Evolutionary conservation across 2,797 vertebrate species (phyloP), one percentile per base, ranked within the genome.

Genomic region (Fratercula arctica): DNA sequence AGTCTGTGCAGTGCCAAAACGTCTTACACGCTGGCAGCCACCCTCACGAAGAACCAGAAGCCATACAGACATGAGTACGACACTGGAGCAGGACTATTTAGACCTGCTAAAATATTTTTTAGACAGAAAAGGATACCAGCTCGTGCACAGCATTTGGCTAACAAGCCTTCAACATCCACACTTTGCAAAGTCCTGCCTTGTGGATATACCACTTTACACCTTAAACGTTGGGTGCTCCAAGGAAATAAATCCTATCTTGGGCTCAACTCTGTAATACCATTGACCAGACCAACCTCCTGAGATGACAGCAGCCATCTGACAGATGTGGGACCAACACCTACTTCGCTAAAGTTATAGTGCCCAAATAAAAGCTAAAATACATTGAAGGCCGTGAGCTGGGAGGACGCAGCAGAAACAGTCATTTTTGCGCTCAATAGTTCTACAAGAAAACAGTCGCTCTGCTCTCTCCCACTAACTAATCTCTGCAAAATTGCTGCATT

Each of bases 401-500:
- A 93, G 67, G 48, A 79, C 2, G 1, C 21, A 59, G 63, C 0
- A 1, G 28, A 41, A 93, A 37, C 4, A 48, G 15, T 18, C 6
- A 70, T 56, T 89, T 88, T 72, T 35, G 31, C 4, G 8, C 68
- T 85, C 87, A 68, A 6, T 15, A 81, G 46, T 86, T 88, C 80
- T 56, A 25, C 66, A 73, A 76, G 66, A 53, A 91, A 92, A 78
- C 6, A 59, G 81, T 31, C 7, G 0, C 39, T 23, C 46, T 88
- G 74, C 51, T 24, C 41, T 54, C 64, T 94, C 57, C 57, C 64
- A 68, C 50, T 33, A 93, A 70, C 72, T 72, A 59, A 90, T 83
- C 70, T 63, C 77, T 63, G 75, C 56, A 89, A 90, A 94, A 95
- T 7, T 88, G 74, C 56, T 72, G 56, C 46, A 68, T 85, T 94